Evolutionary conservation across 2,113 vertebrate genomes (phyloP), one percentile per base, ranked within the genome.

Genomic region (Salvelinus namaycush): DNA sequence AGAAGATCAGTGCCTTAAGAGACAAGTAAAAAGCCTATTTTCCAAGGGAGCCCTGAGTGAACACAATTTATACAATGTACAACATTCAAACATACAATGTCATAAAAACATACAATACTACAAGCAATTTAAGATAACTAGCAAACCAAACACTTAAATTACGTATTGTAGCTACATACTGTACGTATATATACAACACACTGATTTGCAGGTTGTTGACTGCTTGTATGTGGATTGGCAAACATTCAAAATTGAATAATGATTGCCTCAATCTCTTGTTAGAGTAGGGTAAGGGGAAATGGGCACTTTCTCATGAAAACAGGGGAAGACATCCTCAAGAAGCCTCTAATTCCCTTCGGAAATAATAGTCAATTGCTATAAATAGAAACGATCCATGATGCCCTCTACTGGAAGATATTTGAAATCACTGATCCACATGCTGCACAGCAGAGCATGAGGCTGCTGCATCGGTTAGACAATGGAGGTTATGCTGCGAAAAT

Each of bases 281-380:
- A 76, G 20, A 18, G 14, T 57, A 5, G 20, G 20, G 13, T 62
- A 68, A 73, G 24, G 72, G 74, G 76, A 82, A 84, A 88, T 68
- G 64, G 79, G 44, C 70, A 66, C 68, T 70, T 82, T 81, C 64
- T 79, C 74, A 76, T 87, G 83, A 87, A 88, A 91, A 88, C 82
- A 85, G 81, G 87, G 75, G 79, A 80, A 85, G 71, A 84, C 88
- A 85, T 89, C 86, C 86, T 87, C 82, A 87, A 86, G 84, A 91
- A 89, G 88, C 80, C 79, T 86, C 75, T 88, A 89, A 89, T 90
- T 86, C 88, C 87, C 90, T 86, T 88, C 84, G 83, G 87, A 92
- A 91, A 92, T 91, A 89, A 90, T 90, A 90, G 86, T 88, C 88
- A 88, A 85, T 83, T 84, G 59, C 91, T 93, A 92, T 83, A 91